phyloP scores from a whole-genome alignment of 2,797 vertebrate species.

The Karalla daura region DNA sequence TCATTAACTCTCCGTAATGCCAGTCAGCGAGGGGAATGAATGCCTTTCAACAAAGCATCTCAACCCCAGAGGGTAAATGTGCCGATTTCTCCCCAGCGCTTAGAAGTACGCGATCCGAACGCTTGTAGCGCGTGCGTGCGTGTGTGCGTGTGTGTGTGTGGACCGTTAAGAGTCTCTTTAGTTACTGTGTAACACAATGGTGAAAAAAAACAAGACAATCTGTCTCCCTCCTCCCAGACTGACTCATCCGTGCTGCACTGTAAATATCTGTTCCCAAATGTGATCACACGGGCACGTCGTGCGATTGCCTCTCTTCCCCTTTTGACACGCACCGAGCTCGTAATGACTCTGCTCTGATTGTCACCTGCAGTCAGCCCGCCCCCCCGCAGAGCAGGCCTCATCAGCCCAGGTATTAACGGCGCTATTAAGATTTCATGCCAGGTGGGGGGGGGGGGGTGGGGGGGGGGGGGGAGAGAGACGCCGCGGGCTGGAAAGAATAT shows the following conservation, averaged over 20 bases:
- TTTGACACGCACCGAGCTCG: background rate
- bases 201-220: background rate
- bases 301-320: background rate
- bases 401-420: constrained; percentile 4
- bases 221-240: background rate
- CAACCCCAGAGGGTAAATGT: background rate
- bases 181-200: background rate
- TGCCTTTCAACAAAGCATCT: background rate
- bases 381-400: background rate
- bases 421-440: constrained; percentile 59
- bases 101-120: too few relatives aligned
- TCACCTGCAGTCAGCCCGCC: background rate
- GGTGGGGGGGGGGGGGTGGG: too few relatives aligned
- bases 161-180: background rate
- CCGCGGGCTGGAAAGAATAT: constrained; percentile 32
- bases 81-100: background rate
- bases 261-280: background rate
- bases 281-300: background rate
- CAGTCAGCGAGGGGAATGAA: background rate
- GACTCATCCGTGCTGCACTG: too few relatives aligned
- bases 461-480: constrained; percentile 20
- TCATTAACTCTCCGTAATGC: background rate
- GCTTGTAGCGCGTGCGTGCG: too few relatives aligned
- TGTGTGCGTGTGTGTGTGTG: background rate
- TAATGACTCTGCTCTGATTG: background rate